Evolutionary conservation across 2,797 vertebrate species (phyloP), one percentile per base, ranked within the genome.

Genomic region (Loriculus beryllinus): DNA sequence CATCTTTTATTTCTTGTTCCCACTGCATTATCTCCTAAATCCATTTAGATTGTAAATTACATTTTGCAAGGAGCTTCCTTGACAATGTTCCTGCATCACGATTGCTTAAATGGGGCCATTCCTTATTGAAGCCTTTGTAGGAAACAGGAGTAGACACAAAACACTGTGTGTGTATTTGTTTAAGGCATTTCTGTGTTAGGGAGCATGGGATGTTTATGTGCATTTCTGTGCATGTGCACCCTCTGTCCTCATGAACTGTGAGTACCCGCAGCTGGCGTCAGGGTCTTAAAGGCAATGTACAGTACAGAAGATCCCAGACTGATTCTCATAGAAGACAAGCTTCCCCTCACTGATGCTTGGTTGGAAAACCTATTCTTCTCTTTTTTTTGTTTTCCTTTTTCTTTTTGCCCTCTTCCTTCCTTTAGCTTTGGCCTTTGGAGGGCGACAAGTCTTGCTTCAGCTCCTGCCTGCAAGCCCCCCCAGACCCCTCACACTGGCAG

Each of bases 351-450:
- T 67, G 40, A 49, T 52, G 37, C 21, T 28, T 56, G 19, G 18
- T 19, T 84, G 74, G 54, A 54, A 81, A 90, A 77, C 11, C 14
- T 45, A 6, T 8, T 45, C 0, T 35, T 63, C 62, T 19, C 1
- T 33, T 15, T 3, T 18, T 3, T 6, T 8, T 9, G 3, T 8
- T 37, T 21, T 18, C 15, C 4, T 18, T 56, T 71, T 4, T 3
- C 7, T 48, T 42, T 37, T 81, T 90, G 18, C 67, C 67, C 65
- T 63, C 63, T n/a, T 68, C 45, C n/a, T 22, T 23, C 6, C 7
- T 47, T 52, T 77, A 86, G 2, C 48, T 91, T 86, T 14, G 63
- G 51, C 87, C 87, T 96, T 94, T 71, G 87, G 87, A 80, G 80
- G 87, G 82, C 4, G 51, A 64, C 77, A 81, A 76, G 86, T 81